Evolutionary conservation across 2,113 vertebrate genomes (phyloP).

Genomic region (Rhinopomastus cyanomelas): DNA sequence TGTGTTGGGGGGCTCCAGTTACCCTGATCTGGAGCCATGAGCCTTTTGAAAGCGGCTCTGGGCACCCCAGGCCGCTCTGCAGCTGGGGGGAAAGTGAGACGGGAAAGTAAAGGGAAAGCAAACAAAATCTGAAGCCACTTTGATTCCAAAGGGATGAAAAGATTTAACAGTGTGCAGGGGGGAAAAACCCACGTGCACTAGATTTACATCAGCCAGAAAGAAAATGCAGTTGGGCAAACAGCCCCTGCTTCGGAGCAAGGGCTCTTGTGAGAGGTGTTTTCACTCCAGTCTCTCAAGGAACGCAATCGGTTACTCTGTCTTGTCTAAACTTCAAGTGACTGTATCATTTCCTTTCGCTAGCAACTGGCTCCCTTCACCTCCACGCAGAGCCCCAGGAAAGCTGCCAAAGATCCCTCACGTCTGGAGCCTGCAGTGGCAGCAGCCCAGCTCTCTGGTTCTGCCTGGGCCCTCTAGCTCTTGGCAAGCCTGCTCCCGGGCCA

Average conservation of each 20-base stretch:
- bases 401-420: conserved; percentile 11
- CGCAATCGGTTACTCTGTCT: not conserved
- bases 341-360: conserved; percentile 13
- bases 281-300: not conserved
- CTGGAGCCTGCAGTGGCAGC: not conserved
- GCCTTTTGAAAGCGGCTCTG: not conserved
- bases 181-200: rapidly evolving
- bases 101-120: not conserved
- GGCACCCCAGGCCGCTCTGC: rapidly evolving
- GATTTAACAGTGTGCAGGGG: not conserved
- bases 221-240: not conserved
- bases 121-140: not conserved
- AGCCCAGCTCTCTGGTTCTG: not conserved
- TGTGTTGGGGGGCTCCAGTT: too few species aligned
- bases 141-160: not conserved
- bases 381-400: not conserved
- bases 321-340: conserved; percentile 10
- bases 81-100: rapidly evolving
- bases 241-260: not conserved
- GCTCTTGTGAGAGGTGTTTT: conserved; percentile 4
- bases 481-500: not conserved
- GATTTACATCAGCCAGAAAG: not conserved
- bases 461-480: not conserved
- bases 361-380: not conserved
- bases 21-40: rapidly evolving